Conservation (phyloP, 2,113 vertebrate species). For the Tetrao urogallus region DNA sequence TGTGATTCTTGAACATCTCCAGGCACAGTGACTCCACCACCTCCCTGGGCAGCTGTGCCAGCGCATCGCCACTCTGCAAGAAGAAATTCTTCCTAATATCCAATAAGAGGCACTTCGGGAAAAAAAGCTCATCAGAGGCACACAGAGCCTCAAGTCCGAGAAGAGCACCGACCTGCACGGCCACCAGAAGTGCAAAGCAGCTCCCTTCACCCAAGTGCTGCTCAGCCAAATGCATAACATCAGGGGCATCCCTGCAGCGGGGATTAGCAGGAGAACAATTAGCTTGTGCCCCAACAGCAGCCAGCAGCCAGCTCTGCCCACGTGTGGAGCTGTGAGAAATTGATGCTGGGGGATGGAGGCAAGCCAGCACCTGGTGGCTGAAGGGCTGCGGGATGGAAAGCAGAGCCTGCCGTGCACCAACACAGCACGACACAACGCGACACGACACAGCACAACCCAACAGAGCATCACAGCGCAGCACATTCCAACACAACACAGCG, state of each 20-base stretch:
- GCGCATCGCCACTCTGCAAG: no score
- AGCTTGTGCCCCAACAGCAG: background rate
- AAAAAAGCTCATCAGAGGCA: background rate
- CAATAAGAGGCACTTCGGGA: no score
- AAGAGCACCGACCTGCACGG: rapidly evolving
- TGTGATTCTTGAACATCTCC: no score
- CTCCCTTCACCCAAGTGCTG: background rate
- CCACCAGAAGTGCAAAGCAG: background rate
- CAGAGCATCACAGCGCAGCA: no score
- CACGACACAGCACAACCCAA: no score
- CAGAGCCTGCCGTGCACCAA: background rate
- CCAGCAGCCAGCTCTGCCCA: background rate
- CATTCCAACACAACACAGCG: no score
- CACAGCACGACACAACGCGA: no score
- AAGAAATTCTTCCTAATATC: no score
- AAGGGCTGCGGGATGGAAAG: background rate
- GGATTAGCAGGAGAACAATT: background rate
- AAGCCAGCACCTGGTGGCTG: background rate
- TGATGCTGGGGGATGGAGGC: rapidly evolving
- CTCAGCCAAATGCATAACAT: background rate
- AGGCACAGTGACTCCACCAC: no score
- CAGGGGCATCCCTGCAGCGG: background rate
- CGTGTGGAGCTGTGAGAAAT: rapidly evolving
- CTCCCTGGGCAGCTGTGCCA: no score
- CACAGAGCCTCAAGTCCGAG: rapidly evolving